These are phyloP conservation scores for Atlantisia rogersi DNA, from an alignment of 2,113 vertebrate genomes.

Conservation along the genomic window DNA sequence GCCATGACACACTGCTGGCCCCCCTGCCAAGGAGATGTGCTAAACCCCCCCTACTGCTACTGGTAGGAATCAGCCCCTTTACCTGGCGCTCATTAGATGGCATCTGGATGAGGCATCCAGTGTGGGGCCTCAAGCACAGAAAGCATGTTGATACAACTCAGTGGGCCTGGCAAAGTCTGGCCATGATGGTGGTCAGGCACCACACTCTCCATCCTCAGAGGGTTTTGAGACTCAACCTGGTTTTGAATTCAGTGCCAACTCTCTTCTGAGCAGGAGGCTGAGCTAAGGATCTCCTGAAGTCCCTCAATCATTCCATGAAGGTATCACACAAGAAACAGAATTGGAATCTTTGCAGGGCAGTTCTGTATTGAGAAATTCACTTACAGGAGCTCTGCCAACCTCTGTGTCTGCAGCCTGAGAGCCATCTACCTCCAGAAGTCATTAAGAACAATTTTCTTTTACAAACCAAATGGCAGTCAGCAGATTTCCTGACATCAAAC, in stretches of 20 bases:
- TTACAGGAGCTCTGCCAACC: background rate
- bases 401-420: background rate
- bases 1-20: fast-evolving
- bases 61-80: background rate
- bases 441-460: background rate
- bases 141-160: background rate
- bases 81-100: background rate
- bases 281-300: background rate
- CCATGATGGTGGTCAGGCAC: background rate
- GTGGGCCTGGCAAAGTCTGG: background rate
- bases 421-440: background rate
- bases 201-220: background rate
- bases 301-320: background rate
- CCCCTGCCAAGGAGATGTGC: background rate
- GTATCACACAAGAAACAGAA: background rate
- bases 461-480: background rate
- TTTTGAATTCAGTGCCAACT: background rate
- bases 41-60: background rate
- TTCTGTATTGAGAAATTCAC: background rate
- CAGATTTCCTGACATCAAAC: background rate
- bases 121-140: background rate
- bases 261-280: background rate
- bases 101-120: background rate
- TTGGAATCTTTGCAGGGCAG: background rate
- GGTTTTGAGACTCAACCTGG: background rate